Evolutionary conservation across 2,113 vertebrate species (phyloP).

Genomic region (Marcusenius ussheri): DNA sequence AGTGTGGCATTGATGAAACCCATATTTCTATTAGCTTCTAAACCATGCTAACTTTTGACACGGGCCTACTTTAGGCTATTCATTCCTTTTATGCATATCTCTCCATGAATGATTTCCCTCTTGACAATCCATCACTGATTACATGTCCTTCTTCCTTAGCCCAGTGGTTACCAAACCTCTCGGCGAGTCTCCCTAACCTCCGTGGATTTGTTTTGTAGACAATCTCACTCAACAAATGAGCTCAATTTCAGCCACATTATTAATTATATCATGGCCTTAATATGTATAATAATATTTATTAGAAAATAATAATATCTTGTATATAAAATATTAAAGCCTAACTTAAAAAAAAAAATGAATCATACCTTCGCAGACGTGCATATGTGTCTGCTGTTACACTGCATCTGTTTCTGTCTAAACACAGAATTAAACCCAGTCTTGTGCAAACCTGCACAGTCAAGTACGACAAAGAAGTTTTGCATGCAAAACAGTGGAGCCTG

Average conservation of each 20-base stretch:
- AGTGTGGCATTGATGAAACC: neutral
- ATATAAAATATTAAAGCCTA: neutral
- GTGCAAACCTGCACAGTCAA: conserved; percentile 6
- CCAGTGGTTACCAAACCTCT: neutral
- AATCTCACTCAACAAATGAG: neutral
- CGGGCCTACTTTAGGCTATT: neutral
- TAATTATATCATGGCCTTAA: neutral
- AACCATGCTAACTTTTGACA: neutral
- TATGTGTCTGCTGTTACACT: neutral
- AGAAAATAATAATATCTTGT: neutral
- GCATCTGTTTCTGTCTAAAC: conserved; percentile 9
- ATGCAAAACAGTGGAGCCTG: neutral
- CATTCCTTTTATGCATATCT: neutral
- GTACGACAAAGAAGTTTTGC: neutral
- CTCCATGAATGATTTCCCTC: neutral
- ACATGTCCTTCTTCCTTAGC: neutral
- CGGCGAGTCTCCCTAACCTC: neutral
- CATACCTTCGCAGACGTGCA: neutral
- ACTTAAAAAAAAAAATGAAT: neutral
- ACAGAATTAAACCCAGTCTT: neutral
- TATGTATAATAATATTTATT: neutral
- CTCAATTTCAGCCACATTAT: neutral
- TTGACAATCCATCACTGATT: neutral
- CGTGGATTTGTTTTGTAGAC: neutral
- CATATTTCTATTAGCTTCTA: neutral